phyloP scores from a whole-genome alignment of 2,888 invertebrate species.

The Itoplectis maculator region DNA sequence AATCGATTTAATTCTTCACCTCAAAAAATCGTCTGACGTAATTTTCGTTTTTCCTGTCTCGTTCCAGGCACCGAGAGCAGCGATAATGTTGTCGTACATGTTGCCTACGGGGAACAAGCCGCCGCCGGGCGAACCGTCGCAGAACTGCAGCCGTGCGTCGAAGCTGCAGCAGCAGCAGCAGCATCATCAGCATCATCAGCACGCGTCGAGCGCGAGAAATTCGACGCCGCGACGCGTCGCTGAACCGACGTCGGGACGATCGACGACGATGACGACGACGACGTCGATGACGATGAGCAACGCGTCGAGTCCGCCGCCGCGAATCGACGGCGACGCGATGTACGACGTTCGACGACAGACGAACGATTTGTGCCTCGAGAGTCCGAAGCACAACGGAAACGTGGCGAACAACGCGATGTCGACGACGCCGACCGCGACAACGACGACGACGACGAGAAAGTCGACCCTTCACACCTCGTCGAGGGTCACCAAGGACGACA shows the following conservation, averaged over 20 bases:
- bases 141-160: slow-evolving; percentile 67
- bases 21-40: background rate
- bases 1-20: background rate
- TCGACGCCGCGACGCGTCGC: slow-evolving; percentile 57
- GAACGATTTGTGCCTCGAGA: slow-evolving; percentile 74
- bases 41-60: slow-evolving; percentile 30
- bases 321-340: slow-evolving; percentile 66
- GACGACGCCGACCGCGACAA: slow-evolving; percentile 77
- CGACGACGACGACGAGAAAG: slow-evolving; percentile 74
- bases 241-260: slow-evolving; percentile 73
- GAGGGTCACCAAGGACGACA: slow-evolving; percentile 88
- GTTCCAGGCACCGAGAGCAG: slow-evolving; percentile 68
- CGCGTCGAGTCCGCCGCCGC: slow-evolving; percentile 57
- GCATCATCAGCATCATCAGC: slow-evolving; percentile 54
- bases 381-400: slow-evolving; percentile 81
- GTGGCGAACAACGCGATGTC: slow-evolving; percentile 36
- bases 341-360: slow-evolving; percentile 59
- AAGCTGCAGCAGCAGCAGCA: slow-evolving; percentile 67
- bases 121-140: slow-evolving; percentile 85
- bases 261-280: slow-evolving; percentile 71
- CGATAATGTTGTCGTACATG: slow-evolving; percentile 91
- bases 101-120: slow-evolving; percentile 92
- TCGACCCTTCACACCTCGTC: slow-evolving; percentile 78
- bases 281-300: slow-evolving; percentile 67
- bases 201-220: slow-evolving; percentile 63